Evolutionary conservation across 2,888 invertebrate species (phyloP).

Genomic region (Ceriagrion tenellum): DNA sequence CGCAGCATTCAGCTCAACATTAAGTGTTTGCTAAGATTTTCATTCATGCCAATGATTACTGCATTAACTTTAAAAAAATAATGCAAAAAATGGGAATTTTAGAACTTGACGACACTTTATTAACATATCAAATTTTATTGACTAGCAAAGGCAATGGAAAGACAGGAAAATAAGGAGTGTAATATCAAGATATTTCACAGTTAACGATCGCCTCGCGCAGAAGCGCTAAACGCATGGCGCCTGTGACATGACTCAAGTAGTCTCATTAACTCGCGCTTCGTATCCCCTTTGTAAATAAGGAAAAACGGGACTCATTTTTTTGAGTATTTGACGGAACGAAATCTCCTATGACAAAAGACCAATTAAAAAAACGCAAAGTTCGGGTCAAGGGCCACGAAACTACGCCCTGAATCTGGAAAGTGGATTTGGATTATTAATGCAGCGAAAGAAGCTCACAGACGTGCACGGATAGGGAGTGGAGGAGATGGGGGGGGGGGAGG

Average conservation of each 20-base stretch:
- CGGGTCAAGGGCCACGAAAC: background rate
- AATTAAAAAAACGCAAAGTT: background rate
- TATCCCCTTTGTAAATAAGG: background rate
- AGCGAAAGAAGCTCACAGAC: background rate
- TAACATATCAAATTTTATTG: no score
- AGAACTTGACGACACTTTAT: no score
- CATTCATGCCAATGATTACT: no score
- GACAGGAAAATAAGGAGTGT: background rate
- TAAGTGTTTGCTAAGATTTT: no score
- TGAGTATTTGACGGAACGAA: background rate
- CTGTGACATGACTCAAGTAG: background rate
- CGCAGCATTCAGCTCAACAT: no score
- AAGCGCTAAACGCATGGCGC: background rate
- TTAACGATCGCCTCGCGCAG: background rate
- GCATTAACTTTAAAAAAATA: no score
- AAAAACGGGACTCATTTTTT: background rate
- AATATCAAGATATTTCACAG: background rate
- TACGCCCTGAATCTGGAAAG: background rate
- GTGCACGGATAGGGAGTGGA: background rate
- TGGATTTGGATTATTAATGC: constrained; percentile 22
- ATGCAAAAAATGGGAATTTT: no score
- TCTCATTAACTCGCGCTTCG: background rate
- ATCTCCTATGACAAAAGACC: background rate
- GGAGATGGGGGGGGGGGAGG: no score
- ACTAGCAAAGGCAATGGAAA: no score